Base-by-base conservation (phyloP, 2,797 vertebrate species). In the Myiotriccus ornatus region DNA sequence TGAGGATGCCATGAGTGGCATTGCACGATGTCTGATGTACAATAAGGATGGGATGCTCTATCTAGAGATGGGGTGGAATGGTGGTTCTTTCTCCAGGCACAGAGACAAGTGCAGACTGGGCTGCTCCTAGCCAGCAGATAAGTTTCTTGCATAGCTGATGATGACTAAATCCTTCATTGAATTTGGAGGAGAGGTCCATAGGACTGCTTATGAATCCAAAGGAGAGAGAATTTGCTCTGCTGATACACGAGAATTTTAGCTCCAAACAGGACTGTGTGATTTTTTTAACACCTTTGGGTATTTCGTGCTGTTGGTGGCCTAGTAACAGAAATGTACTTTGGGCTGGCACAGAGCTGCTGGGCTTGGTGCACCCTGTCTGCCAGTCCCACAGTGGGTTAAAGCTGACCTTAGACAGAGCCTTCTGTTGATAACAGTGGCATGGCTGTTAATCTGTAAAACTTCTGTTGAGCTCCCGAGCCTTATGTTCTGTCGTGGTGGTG, bases 331-430 rank as follows among this genome's bases (percentile, higher is more conserved):
- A 32, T 0, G 1, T 68, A 9, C 27, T 20, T 81, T 3, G 4
- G 32, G 21, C 74, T 21, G 27, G 11, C 0, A 0, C 18, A 37
- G 65, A 53, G 25, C 27, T 73, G 21, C 57, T 1, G 2, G 27
- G 7, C 30, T 90, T 62, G 22, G 12, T 57, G 25, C 41, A 16
- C 27, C 53, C n/a, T 53, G 7, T 71, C 15, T 75, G 39, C 28
- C 43, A 57, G 39, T 62, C 20, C 21, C 21, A 7, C 30, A 4
- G 21, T 15, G 59, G 9, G 27, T 62, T 79, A 52, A 76, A 74
- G 49, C n/a, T 90, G 24, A 34, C n/a, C 21, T 23, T 68, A 37
- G 24, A 9, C n/a, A 88, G 59, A 57, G 11, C 2, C 21, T 76
- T 71, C 14, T 71, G 14, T 50, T 64, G 60, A 55, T 23, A 62